Base-by-base conservation (phyloP, 2,113 vertebrate genomes). In the Ictalurus punctatus region DNA sequence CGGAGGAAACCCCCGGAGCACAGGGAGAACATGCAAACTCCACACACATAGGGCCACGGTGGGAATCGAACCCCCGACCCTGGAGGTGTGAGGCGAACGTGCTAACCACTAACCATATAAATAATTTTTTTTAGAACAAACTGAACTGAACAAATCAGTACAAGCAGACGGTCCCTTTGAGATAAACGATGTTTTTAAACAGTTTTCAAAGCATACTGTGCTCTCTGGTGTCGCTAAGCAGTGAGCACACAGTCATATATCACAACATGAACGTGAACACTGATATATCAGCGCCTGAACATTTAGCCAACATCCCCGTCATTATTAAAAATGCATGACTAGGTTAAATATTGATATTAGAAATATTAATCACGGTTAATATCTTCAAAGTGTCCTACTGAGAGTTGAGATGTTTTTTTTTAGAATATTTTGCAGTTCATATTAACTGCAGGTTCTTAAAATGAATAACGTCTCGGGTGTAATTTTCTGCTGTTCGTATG, bases 311-410 rank as follows among this genome's bases (percentile, higher is more conserved):
- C 40, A 84, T 59, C 52, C 34, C 65, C 30, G 6, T 73, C 34
- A 30, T 83, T 4, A 65, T 80, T 82, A 44, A 40, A 82, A 82
- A 82, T 73, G n/a, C 30, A 87, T 58, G 48, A 71, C 19, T 2
- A 65, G n/a, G 19, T 37, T 82, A 69, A 81, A 82, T 52, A 69
- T 71, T 44, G 27, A 82, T 71, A n/a, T 58, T 82, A 82, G 6
- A 59, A n/a, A 34, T 23, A 81, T 81, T 8, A 9, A 56, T 82
- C 54, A 59, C 12, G n/a, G 23, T 34, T 59, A 37, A 34, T 59
- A 82, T 82, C 54, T 23, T 82, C 54, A 23, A 16, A 63, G 34
- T 17, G 59, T 44, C 14, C 58, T 83, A 40, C 34, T 63, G 10
- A 83, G 34, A 40, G 21, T 58, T 21, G 17, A 19, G 17, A 30